Evolutionary conservation across 2,888 invertebrate genomes (phyloP).

Genomic region (Seira musarum): DNA sequence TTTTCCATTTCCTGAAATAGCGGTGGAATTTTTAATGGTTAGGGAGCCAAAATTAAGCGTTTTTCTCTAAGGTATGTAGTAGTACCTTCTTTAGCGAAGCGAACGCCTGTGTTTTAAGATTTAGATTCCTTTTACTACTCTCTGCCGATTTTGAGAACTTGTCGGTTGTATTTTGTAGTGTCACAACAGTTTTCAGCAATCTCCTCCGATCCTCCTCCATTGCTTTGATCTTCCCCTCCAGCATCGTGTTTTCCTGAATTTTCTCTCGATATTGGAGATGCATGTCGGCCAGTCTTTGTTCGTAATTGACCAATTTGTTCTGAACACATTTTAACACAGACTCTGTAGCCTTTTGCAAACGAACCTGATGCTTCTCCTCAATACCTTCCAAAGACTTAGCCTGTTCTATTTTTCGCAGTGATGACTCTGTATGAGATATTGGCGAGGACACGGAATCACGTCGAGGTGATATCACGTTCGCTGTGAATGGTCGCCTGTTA

Average conservation of each 20-base stretch:
- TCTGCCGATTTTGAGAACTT: conserved; percentile 72
- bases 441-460: neutral
- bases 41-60: neutral
- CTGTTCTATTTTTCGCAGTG: conserved; percentile 18
- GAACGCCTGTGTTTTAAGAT: conserved; percentile 57
- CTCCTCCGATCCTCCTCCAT: conserved; percentile 72
- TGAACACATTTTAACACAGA: conserved; percentile 67
- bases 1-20: conserved; percentile 74
- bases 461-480: neutral
- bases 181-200: conserved; percentile 70
- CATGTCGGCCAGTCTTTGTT: conserved; percentile 64
- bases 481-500: conserved; percentile 15
- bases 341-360: conserved; percentile 66
- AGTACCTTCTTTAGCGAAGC: conserved; percentile 61
- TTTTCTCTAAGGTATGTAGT: neutral
- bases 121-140: conserved; percentile 71
- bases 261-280: conserved; percentile 68
- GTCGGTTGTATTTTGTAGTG: conserved; percentile 72
- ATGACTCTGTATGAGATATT: conserved; percentile 23
- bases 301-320: conserved; percentile 64
- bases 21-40: neutral
- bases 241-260: conserved; percentile 72
- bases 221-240: conserved; percentile 71
- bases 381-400: conserved; percentile 36
- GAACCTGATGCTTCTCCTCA: conserved; percentile 53